Conservation (phyloP, 2,888 invertebrate species). For the Torymus tubicola region DNA sequence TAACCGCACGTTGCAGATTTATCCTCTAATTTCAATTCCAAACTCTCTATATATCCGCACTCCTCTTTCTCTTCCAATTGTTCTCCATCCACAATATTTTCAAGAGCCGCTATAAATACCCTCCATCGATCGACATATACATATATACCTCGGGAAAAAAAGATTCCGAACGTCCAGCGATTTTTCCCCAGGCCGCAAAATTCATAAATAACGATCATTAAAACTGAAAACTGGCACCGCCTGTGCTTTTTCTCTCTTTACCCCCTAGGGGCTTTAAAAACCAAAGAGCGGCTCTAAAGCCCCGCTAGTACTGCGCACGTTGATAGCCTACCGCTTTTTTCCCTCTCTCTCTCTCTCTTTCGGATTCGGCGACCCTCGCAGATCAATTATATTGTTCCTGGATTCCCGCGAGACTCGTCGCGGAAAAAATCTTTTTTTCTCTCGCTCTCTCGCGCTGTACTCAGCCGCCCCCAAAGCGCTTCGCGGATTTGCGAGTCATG, state of each 20-base stretch:
- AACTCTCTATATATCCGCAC: no score
- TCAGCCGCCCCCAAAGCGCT: no score
- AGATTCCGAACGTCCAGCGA: neutral
- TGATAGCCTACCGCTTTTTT: neutral
- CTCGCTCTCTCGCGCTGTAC: no score
- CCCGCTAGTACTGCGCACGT: neutral
- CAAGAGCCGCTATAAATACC: no score
- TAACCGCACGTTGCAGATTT: neutral
- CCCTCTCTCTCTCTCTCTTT: no score
- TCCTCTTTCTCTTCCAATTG: no score
- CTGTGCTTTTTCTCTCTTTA: no score
- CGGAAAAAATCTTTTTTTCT: conserved; percentile 4
- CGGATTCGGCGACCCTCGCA: neutral
- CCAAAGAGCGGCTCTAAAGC: neutral
- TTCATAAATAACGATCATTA: conserved; percentile 30
- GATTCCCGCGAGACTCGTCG: neutral
- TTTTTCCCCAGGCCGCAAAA: conserved; percentile 2
- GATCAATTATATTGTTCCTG: conserved; percentile 19
- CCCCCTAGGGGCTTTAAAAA: conserved; percentile 18
- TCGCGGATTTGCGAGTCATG: no score
- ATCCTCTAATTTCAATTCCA: neutral
- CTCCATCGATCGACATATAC: no score
- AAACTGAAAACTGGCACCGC: neutral
- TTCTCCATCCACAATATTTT: no score
- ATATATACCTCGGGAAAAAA: neutral